A percentile compares a stretch with the other conserved stretches of the same genome.
These are phyloP conservation scores for Rhynchonycteris naso DNA, from an alignment of 2,797 vertebrate species.

Conservation along the genomic window DNA sequence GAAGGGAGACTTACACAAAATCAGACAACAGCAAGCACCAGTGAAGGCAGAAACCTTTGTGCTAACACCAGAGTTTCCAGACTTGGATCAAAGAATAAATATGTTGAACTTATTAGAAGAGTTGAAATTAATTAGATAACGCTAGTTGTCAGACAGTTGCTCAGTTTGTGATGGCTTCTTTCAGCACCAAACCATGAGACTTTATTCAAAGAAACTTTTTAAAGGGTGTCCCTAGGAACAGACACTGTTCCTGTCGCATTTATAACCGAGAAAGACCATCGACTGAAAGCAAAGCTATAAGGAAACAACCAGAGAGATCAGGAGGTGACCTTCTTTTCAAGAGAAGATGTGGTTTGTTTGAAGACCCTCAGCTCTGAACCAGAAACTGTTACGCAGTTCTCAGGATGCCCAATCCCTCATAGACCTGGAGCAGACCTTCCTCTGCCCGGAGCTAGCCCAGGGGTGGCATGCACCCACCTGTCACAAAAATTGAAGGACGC, in stretches of 20 bases:
- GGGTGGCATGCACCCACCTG: background rate
- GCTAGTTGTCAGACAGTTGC: too few species aligned
- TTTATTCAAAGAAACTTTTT: background rate
- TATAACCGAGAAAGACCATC: background rate
- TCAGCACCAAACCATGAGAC: too few species aligned
- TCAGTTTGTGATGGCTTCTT: too few species aligned
- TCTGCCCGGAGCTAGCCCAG: background rate
- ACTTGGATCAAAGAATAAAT: conserved; percentile 48
- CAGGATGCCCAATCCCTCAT: background rate
- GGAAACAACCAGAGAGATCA: background rate
- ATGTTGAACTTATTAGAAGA: background rate
- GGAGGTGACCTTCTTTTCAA: background rate
- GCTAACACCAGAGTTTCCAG: background rate
- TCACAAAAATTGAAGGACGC: background rate
- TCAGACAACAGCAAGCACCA: background rate
- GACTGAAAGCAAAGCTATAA: background rate
- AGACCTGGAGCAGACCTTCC: background rate
- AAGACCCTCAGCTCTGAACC: background rate
- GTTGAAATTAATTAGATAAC: background rate
- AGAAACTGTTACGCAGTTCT: background rate
- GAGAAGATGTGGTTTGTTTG: background rate
- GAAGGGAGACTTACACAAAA: background rate
- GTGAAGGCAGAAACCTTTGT: background rate
- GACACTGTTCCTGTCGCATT: conserved; percentile 30
- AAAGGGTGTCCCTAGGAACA: background rate